Evolutionary conservation across 2,888 invertebrate species (phyloP), one percentile per base, ranked within the genome.

Genomic region (Macrosoma leucophasiata): DNA sequence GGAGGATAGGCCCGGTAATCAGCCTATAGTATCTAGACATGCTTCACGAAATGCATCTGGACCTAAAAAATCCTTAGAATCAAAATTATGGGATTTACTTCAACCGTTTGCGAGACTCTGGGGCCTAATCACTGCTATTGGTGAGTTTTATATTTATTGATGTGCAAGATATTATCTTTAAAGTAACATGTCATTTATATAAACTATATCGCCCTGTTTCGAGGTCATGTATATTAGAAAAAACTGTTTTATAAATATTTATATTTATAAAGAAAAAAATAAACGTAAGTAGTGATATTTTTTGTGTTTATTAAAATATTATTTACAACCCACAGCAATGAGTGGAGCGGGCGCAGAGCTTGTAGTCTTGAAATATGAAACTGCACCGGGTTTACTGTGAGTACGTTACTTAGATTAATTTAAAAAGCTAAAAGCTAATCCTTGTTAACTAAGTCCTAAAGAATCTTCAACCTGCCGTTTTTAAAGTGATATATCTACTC

Each of bases 311-410:
- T n/a, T n/a, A n/a, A n/a, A n/a, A n/a, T n/a, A 26, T 23, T 28
- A 28, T 30, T 22, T 36, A 20, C 24, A 30, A 27, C 36, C 25
- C 6, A 4, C 69, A 84, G 84, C 84, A 41, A 75, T 84, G 74
- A 82, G 84, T 42, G 84, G 84, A 6, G 82, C 84, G 2, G 84
- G 84, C 1, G 62, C 82, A 10, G 73, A 84, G 37, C 56, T 82
- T 12, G 52, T 71, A 39, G 81, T 84, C 6, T 58, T 84, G 20
- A 67, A 69, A 15, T 74, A 71, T 45, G 72, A 78, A 41, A 58
- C 72, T 33, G 84, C 82, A n/a, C 74, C 78, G 6, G 76, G 65
- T 9, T 52, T 84, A 36, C 60, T 84, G 84, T 84, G 43, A 82
- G 84, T 81, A 67, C 51, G 36, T 36, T 13, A 24, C 25, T 10